Conservation (phyloP, 2,888 invertebrate genomes). For the Drosophila kambysellisi region DNA sequence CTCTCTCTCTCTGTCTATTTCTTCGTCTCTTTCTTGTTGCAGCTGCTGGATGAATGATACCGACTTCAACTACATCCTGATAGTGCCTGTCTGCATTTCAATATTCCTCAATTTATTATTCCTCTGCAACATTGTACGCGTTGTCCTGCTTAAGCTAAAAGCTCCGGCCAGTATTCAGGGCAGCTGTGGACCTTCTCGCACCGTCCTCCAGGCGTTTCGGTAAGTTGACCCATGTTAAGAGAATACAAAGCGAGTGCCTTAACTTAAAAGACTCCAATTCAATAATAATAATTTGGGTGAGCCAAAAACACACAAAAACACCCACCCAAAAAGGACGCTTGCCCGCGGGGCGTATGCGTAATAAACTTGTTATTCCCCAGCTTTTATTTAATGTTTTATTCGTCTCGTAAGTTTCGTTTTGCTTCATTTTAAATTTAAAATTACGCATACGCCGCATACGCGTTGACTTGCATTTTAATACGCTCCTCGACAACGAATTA, state of each 20-base stretch:
- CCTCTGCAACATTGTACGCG: constrained; percentile 95
- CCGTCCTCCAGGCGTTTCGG: constrained; percentile 91
- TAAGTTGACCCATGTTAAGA: constrained; percentile 79
- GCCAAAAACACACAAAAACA: not conserved
- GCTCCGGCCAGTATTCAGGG: constrained; percentile 89
- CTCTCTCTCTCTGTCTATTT: not conserved
- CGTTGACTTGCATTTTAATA: constrained; percentile 75
- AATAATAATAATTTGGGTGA: constrained; percentile 51
- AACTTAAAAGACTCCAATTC: constrained; percentile 49
- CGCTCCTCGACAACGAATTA: constrained; percentile 51
- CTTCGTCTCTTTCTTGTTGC: not conserved
- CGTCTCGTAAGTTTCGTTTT: constrained; percentile 52
- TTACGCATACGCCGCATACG: constrained; percentile 69
- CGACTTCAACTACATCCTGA: constrained; percentile 90
- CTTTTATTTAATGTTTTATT: constrained; percentile 30
- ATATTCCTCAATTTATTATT: constrained; percentile 93
- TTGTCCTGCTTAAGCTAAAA: constrained; percentile 92
- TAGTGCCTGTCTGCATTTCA: constrained; percentile 91
- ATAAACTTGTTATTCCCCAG: constrained; percentile 48
- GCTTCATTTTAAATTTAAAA: constrained; percentile 73
- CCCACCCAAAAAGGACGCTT: constrained; percentile 25
- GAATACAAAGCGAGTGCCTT: constrained; percentile 11
- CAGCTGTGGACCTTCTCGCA: constrained; percentile 88
- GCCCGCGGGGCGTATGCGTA: constrained; percentile 70
- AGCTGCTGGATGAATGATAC: constrained; percentile 93